Conservation (phyloP, 2,113 vertebrate genomes). For the Peromyscus californicus region DNA sequence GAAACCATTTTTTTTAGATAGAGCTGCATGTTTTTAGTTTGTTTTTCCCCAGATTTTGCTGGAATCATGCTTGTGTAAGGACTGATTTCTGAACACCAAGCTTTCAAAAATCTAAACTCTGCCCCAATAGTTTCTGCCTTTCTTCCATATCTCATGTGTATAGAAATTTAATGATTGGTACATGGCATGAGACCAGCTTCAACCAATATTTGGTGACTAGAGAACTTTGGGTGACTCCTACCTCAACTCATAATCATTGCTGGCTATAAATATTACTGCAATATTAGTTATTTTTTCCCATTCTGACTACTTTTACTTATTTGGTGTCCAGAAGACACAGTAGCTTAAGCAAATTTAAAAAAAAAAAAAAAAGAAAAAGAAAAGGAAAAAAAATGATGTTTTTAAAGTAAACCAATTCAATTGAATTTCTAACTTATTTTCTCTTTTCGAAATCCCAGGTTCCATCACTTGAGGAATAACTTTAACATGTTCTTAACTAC, state of each 20-base stretch:
- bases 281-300: background rate
- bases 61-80: slow-evolving; percentile 17
- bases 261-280: background rate
- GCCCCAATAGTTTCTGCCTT: background rate
- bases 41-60: background rate
- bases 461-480: background rate
- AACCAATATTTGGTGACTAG: background rate
- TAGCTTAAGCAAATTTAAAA: background rate
- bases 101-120: background rate
- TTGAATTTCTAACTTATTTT: background rate
- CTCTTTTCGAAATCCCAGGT: background rate
- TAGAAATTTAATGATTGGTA: background rate
- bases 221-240: background rate
- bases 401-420: background rate
- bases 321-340: background rate
- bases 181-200: background rate
- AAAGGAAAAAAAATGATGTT: background rate
- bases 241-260: background rate
- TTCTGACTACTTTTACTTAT: background rate
- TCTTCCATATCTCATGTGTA: background rate
- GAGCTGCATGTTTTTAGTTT: background rate
- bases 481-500: slow-evolving; percentile 31
- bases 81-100: background rate
- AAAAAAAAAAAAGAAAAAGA: background rate
- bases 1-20: background rate